phyloP scores from a whole-genome alignment of 2,113 vertebrate genomes.

The Monarcha castaneiventris region DNA sequence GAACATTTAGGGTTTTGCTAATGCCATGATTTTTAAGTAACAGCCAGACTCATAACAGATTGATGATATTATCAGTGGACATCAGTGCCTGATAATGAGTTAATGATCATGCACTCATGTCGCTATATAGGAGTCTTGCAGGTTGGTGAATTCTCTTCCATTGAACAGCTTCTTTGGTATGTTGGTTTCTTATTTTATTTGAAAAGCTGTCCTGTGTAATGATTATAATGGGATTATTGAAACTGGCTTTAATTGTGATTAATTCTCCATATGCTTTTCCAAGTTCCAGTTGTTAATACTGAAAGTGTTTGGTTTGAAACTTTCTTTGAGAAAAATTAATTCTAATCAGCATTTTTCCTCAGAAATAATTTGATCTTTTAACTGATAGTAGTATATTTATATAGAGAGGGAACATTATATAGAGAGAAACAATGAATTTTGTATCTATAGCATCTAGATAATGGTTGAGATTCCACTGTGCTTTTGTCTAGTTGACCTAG shows the following conservation, averaged over 20 bases:
- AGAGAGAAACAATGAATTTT: background rate
- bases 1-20: background rate
- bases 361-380: background rate
- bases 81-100: background rate
- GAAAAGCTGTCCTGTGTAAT: background rate
- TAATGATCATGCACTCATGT: background rate
- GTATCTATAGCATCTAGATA: background rate
- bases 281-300: background rate
- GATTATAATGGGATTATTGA: background rate
- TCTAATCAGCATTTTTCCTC: background rate
- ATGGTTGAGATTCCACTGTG: background rate
- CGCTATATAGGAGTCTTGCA: background rate
- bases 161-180: background rate
- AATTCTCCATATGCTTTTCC: background rate
- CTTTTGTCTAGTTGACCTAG: background rate
- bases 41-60: background rate
- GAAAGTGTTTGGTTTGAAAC: background rate
- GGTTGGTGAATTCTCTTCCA: background rate
- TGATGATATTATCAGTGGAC: background rate
- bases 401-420: background rate
- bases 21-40: background rate
- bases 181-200: background rate
- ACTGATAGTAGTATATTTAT: background rate
- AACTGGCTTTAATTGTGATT: background rate
- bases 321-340: background rate